These are phyloP conservation scores for Hermodice carunculata DNA, from an alignment of 2,888 invertebrate species.

Conservation along the genomic window DNA sequence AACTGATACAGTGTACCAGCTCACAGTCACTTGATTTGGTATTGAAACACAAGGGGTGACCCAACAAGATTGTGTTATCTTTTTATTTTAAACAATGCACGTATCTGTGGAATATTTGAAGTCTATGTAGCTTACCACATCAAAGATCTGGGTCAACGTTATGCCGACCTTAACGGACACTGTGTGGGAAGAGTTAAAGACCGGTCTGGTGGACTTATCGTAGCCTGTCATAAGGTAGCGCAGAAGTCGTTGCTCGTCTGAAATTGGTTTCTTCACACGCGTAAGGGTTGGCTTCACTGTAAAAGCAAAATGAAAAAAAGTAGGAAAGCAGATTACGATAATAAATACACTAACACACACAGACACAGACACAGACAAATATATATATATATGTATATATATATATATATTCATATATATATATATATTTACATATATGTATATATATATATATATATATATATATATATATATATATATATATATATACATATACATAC, in stretches of 20 bases:
- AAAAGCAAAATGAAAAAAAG: not conserved
- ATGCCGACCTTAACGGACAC: slow-evolving; percentile 62
- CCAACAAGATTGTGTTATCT: no score
- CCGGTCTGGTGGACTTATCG: slow-evolving; percentile 59
- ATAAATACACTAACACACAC: not conserved
- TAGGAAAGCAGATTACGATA: not conserved
- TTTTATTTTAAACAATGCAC: no score
- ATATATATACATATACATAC: slow-evolving; percentile 5
- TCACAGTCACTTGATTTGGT: no score
- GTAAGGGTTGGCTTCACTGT: no score
- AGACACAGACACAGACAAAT: slow-evolving; percentile 2
- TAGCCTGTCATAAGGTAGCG: slow-evolving; percentile 55
- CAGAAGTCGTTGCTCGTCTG: slow-evolving; percentile 62
- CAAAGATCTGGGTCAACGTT: slow-evolving; percentile 65
- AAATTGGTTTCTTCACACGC: no score
- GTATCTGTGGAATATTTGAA: no score
- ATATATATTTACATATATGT: slow-evolving; percentile 2
- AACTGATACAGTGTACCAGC: no score
- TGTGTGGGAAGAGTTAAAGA: slow-evolving; percentile 60
- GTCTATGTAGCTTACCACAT: slow-evolving; percentile 62
- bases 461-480: slow-evolving; percentile 3
- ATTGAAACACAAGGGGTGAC: no score
- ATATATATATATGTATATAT: slow-evolving; percentile 6
- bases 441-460: slow-evolving; percentile 7
- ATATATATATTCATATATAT: slow-evolving; percentile 1